Evolutionary conservation across 2,797 vertebrate species (phyloP), one percentile per base, ranked within the genome.

Genomic region (Ibycter americanus): DNA sequence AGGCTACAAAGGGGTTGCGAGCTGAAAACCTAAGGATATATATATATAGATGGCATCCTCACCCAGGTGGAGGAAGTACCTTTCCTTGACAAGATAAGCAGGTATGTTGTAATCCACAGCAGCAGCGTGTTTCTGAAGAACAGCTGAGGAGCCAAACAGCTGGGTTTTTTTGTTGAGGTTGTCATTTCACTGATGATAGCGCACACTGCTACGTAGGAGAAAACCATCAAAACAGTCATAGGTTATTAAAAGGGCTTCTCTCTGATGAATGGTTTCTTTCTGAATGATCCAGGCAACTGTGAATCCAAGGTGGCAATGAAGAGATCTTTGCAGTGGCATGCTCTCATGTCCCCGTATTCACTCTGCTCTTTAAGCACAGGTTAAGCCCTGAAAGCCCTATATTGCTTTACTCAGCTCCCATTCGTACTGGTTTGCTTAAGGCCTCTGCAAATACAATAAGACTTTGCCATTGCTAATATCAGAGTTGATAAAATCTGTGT

Each of bases 51-150:
- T 89, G 85, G 58, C 77, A 77, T 67, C 78, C 80, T 76, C 86
- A 66, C 32, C 61, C 74, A 62, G 92, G 73, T 71, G 83, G 71
- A 67, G 92, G 90, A 66, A 90, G 82, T 47, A 74, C 62, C 87
- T 96, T 34, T 42, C 42, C 73, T 79, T 61, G 94, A 38, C 77
- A 36, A 74, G 87, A 91, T 27, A 36, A 93, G 91, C 94, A 95
- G 94, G 78, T 87, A 88, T 52, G 93, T 73, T 47, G 71, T 19
- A 18, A 38, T 23, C 19, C 26, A 23, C 93, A 76, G 72, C 78
- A 87, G 62, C 15, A 6, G 2, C 4, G 38, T 0, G 0, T 59
- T 84, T 27, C 26, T 78, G 68, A 58, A 44, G 47, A 40, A 19
- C 27, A 12, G 32, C 9, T 12, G 38, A 61, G 9, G 38, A 79